Conservation (phyloP, 1,140 invertebrate genomes). For the Drosophila watanabei region DNA sequence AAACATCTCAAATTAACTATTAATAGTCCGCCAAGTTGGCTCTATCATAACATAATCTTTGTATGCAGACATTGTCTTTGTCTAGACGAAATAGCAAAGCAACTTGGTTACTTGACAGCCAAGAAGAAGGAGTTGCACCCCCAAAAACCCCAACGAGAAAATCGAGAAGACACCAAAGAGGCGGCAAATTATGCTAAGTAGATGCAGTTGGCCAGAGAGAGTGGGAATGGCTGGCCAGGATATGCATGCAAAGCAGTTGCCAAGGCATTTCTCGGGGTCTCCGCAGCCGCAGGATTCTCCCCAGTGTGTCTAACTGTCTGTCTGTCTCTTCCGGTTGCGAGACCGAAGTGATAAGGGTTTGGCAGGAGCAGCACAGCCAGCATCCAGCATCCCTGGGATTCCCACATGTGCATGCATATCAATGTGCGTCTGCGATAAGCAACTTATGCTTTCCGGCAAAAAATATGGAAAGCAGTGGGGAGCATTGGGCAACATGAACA, state of each 20-base stretch:
- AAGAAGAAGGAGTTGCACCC: background rate
- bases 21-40: conserved; percentile 6
- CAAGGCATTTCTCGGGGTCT: conserved; percentile 24
- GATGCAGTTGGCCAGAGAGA: conserved; percentile 64
- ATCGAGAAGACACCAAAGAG: conserved; percentile 38
- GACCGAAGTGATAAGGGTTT: conserved; percentile 67
- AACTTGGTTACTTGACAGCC: conserved; percentile 63
- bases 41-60: conserved; percentile 40
- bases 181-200: conserved; percentile 78
- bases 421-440: conserved; percentile 54
- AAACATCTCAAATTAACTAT: background rate
- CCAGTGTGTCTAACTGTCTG: conserved; percentile 1
- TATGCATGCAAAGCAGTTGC: conserved; percentile 65
- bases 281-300: conserved; percentile 8
- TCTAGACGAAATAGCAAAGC: conserved; percentile 49
- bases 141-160: conserved; percentile 4
- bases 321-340: conserved; percentile 11
- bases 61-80: conserved; percentile 65
- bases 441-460: conserved; percentile 30
- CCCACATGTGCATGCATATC: conserved; percentile 63
- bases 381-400: conserved; percentile 44
- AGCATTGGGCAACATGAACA: background rate
- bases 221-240: conserved; percentile 35
- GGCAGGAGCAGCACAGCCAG: conserved; percentile 42
- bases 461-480: conserved; percentile 23